phyloP scores from a whole-genome alignment of 2,797 vertebrate species.

The Lateolabrax maculatus region DNA sequence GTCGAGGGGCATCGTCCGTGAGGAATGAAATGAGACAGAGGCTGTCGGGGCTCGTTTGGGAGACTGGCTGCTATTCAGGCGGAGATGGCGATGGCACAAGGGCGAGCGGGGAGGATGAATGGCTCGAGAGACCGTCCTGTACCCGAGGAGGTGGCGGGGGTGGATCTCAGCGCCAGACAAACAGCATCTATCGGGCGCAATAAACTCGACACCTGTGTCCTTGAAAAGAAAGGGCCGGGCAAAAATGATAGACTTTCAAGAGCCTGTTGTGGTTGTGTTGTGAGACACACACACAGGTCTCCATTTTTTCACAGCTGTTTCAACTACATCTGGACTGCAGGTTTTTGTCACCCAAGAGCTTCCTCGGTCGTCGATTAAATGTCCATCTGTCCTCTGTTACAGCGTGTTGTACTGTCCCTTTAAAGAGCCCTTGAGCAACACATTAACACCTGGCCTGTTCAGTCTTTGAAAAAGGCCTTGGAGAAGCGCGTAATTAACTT shows the following conservation, averaged over 20 bases:
- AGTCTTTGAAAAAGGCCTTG: neutral
- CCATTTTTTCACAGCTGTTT: slow-evolving; percentile 26
- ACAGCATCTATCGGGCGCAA: slow-evolving; percentile 3
- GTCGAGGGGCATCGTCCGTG: slow-evolving; percentile 71
- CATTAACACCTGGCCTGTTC: neutral
- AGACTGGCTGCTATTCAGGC: slow-evolving; percentile 56
- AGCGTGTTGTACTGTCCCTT: neutral
- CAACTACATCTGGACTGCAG: slow-evolving; percentile 27
- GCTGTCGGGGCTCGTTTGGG: slow-evolving; percentile 73
- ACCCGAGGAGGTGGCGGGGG: slow-evolving; percentile 9
- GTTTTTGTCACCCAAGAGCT: neutral
- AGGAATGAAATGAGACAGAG: slow-evolving; percentile 78
- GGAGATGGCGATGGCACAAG: slow-evolving; percentile 40
- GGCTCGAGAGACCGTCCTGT: slow-evolving; percentile 14
- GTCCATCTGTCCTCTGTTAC: neutral
- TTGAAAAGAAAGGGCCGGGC: neutral
- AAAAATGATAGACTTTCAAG: neutral
- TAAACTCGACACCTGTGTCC: neutral
- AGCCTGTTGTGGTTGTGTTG: neutral
- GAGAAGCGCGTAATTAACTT: neutral
- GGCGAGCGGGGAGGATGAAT: slow-evolving; percentile 31
- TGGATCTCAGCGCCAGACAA: slow-evolving; percentile 7
- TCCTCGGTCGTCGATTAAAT: neutral
- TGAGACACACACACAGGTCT: neutral
- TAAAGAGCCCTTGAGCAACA: neutral